Evolutionary conservation across 2,113 vertebrate species (phyloP), one percentile per base, ranked within the genome.

Genomic region (Sisor rabdophorus): DNA sequence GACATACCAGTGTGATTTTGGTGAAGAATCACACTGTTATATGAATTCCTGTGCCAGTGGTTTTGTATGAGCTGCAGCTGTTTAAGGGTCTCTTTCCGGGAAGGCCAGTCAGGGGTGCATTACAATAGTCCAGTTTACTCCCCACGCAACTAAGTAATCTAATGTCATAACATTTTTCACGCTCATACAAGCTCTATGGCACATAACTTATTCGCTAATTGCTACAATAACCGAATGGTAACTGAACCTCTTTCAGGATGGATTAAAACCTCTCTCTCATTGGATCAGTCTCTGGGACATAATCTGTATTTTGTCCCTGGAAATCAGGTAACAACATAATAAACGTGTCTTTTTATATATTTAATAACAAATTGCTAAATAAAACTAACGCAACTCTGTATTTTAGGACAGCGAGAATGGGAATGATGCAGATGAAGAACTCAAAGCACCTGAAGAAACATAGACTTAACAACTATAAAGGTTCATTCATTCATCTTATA

Each of bases 281-380:
- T 94, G 54, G 95, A 97, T 75, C 92, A 90, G 19, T 94, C 94
- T 4, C 93, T 94, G 89, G 95, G 97, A 80, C 88, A 91, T 6
- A 94, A 96, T 0, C 94, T 93, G 60, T 98, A 96, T 88, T 98
- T 96, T 17, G 97, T 95, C 4, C 88, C 93, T 0, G 95, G 97
- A 71, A 96, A 98, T 22, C 94, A 92, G 0, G 83, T 95, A 9
- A 96, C 87, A 71, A 68, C 88, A 86, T 56, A 91, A 91, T 77
- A 84, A 91, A 95, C 93, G 97, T 98, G 87, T 88, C 40, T 44
- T 44, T 9, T 44, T 44, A 10, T 44, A 9, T 9, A 6, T 44
- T 44, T 44, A 44, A 44, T 44, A 44, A 44, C 4, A 9, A 44
- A 44, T 44, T 44, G 40, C 40, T 44, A 10, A 44, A 10, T 10